phyloP scores from a whole-genome alignment of 2,888 invertebrate species.

The Camptogramma bilineatum region DNA sequence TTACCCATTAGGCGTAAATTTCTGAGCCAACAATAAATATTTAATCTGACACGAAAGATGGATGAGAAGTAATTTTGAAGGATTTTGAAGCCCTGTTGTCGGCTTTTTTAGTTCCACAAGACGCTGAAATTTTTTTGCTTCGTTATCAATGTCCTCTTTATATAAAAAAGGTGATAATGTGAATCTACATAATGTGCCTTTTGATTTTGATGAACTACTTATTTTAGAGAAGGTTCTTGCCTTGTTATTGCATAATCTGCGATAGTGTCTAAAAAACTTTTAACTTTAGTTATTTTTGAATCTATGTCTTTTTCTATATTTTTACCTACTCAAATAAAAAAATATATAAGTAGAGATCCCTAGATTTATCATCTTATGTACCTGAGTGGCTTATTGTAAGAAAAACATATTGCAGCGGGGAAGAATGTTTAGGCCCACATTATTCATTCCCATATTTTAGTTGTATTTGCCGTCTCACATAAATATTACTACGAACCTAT shows the following conservation, averaged over 20 bases:
- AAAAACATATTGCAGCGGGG: constrained; percentile 14
- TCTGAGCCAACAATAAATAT: constrained; percentile 27
- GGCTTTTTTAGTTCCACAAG: neutral
- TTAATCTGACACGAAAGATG: constrained; percentile 26
- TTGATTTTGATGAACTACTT: too few relatives aligned
- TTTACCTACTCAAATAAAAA: too few relatives aligned
- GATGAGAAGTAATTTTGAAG: constrained; percentile 22
- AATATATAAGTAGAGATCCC: too few relatives aligned
- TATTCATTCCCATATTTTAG: constrained; percentile 25
- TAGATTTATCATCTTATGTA: constrained; percentile 5
- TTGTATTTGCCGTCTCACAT: constrained; percentile 19
- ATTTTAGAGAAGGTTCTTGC: too few relatives aligned
- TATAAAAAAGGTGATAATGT: too few relatives aligned
- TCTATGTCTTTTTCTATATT: too few relatives aligned
- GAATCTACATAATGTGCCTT: too few relatives aligned
- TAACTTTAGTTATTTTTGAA: too few relatives aligned
- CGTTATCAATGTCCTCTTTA: neutral
- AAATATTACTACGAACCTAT: constrained; percentile 26
- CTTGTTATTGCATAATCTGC: too few relatives aligned
- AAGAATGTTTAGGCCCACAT: constrained; percentile 8
- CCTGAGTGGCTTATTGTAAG: neutral
- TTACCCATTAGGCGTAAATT: constrained; percentile 20
- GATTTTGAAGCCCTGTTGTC: constrained; percentile 15
- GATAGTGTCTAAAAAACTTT: too few relatives aligned
- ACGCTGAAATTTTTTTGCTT: neutral